These are phyloP conservation scores for Diploscapter pachys DNA, from an alignment of 1,140 invertebrate species.

Conservation along the genomic window DNA sequence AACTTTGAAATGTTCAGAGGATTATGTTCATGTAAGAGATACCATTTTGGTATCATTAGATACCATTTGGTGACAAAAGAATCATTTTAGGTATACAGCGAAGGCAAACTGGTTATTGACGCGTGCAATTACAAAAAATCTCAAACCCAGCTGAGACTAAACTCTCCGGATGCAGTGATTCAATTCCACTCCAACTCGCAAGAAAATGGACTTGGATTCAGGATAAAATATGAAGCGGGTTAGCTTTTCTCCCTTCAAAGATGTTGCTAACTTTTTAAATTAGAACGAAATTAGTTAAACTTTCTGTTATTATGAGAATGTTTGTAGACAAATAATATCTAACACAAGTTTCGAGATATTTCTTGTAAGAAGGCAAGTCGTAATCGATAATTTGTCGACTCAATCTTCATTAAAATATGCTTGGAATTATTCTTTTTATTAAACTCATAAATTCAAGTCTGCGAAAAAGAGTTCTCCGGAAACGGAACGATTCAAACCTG, in stretches of 20 bases:
- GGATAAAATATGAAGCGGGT: constrained; percentile 38
- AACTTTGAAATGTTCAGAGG: constrained; percentile 1
- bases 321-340: too few species aligned
- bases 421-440: too few species aligned
- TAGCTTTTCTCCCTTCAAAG: background rate
- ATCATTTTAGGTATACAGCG: background rate
- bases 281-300: too few species aligned
- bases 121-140: constrained; percentile 14
- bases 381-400: too few species aligned
- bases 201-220: constrained; percentile 43
- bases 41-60: too few species aligned
- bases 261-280: too few species aligned
- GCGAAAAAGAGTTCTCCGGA: constrained; percentile 22
- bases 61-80: background rate
- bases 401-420: too few species aligned
- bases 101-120: constrained; percentile 10
- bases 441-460: background rate
- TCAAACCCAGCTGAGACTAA: background rate
- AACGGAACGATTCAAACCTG: constrained; percentile 55
- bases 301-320: too few species aligned
- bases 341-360: too few species aligned
- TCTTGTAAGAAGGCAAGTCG: too few species aligned
- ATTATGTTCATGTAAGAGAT: constrained; percentile 3
- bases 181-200: constrained; percentile 58
- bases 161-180: constrained; percentile 38